Conservation (phyloP, 2,113 vertebrate species). For the Polypterus senegalus region DNA sequence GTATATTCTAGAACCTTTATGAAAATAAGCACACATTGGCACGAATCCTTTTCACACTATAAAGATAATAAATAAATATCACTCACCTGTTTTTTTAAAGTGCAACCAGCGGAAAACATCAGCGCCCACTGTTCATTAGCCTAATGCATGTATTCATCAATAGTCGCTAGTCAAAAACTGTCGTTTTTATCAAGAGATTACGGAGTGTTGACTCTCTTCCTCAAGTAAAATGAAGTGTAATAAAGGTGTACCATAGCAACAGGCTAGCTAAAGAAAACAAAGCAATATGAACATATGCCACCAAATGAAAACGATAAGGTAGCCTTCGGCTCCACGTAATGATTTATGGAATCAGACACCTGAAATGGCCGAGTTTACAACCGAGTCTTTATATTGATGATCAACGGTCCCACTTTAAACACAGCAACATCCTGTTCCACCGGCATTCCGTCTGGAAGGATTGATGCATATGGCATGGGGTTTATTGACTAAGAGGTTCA, state of each 20-base stretch:
- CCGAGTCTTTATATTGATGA: background rate
- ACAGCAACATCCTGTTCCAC: background rate
- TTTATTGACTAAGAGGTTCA: too few relatives aligned
- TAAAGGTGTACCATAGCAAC: conserved; percentile 16
- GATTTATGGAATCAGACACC: background rate
- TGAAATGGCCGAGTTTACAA: background rate
- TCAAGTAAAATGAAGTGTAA: conserved; percentile 21
- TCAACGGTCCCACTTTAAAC: too few relatives aligned
- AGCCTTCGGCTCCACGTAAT: background rate
- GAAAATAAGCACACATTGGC: background rate
- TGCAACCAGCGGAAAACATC: conserved; percentile 8
- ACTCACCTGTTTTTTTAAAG: conserved; percentile 34
- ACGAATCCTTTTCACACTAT: conserved; percentile 1
- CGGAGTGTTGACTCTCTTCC: conserved; percentile 37
- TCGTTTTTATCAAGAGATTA: conserved; percentile 28
- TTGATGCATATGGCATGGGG: too few relatives aligned
- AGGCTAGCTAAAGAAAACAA: background rate
- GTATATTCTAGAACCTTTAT: background rate
- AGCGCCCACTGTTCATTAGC: conserved; percentile 21
- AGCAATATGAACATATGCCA: background rate
- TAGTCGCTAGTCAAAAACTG: conserved; percentile 15
- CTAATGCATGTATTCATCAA: conserved; percentile 34
- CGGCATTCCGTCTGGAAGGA: too few relatives aligned
- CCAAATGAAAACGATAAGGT: background rate
- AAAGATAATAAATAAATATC: background rate